phyloP scores from a whole-genome alignment of 2,797 vertebrate genomes.

The Hozukius guyotensis region DNA sequence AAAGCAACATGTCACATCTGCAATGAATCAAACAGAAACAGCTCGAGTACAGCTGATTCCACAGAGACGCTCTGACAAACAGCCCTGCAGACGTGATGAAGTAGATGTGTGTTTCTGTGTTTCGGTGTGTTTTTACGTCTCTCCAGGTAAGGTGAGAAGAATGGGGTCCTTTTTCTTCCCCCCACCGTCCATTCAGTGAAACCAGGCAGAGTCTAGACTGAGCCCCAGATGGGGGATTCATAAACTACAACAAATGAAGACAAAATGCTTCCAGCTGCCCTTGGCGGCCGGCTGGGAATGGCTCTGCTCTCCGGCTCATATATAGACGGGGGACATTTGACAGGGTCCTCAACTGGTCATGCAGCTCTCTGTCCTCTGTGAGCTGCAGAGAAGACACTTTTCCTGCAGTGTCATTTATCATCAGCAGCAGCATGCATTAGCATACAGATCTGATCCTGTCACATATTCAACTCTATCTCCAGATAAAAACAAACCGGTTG shows the following conservation, averaged over 20 bases:
- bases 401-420: constrained; percentile 62
- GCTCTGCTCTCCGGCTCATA: not conserved
- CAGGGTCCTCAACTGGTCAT: constrained; percentile 3
- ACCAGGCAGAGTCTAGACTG: constrained; percentile 44
- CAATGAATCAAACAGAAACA: constrained; percentile 1
- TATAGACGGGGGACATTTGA: not conserved
- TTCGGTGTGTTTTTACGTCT: constrained; percentile 2
- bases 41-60: constrained; percentile 3
- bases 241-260: constrained; percentile 65
- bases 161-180: constrained; percentile 27
- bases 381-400: constrained; percentile 40
- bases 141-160: constrained; percentile 25
- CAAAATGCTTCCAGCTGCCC: constrained; percentile 58
- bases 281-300: not conserved
- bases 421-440: not conserved
- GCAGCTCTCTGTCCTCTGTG: constrained; percentile 15
- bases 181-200: not conserved
- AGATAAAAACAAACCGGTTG: not conserved
- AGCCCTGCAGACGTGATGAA: constrained; percentile 30
- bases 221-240: constrained; percentile 41
- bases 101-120: not conserved
- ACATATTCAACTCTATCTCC: not conserved
- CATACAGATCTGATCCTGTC: not conserved
- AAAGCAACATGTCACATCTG: not conserved
- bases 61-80: constrained; percentile 21